Base-by-base conservation (phyloP, 2,888 invertebrate genomes). In the Eupithecia insigniata region DNA sequence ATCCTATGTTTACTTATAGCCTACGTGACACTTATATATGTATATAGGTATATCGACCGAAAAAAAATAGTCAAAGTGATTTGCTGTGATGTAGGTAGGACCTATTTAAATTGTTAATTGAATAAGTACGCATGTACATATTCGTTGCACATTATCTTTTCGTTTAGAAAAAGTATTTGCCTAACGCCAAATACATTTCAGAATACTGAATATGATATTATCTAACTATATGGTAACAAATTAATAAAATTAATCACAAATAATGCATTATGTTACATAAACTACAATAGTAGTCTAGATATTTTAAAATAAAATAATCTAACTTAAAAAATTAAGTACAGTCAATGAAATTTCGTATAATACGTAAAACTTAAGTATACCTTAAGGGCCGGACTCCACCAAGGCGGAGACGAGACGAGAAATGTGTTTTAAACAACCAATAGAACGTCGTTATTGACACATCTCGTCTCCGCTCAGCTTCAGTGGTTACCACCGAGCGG, bases 221-320 rank as follows among this genome's bases (percentile, higher is more conserved):
- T 67, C 36, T 71, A 43, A 69, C 51, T 51, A 22, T 14, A 75
- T 74, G 75, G 75, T 76, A 78, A 78, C 76, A 73, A 68, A 74
- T 51, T 28, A 65, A 72, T 34, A 66, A 60, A 66, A 70, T 22
- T 66, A 28, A 66, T 12, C 66, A 69, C 30, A 62, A 60, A 62
- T 64, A 75, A 67, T 34, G 28, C 60, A 71, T 60, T 60, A 5
- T 10, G 51, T 60, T 65, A 70, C 28, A 67, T 22, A 26, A 55
- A 66, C 73, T 75, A 73, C 74, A 76, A 76, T 69, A 74, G 74
- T 76, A 74, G 74, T 64, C 22, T 39, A 60, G 67, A 62, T 71
- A 64, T n/a, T 36, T 28, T 51, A 66, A 61, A 22, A 32, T 67
- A 67, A 32, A 26, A 55, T 58, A 18, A 16, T n/a, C 5, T 18